Percentiles rank a stretch among this genome's conserved stretches.
phyloP scores from a whole-genome alignment of 1,140 invertebrate genomes.

The Drosophila erecta region DNA sequence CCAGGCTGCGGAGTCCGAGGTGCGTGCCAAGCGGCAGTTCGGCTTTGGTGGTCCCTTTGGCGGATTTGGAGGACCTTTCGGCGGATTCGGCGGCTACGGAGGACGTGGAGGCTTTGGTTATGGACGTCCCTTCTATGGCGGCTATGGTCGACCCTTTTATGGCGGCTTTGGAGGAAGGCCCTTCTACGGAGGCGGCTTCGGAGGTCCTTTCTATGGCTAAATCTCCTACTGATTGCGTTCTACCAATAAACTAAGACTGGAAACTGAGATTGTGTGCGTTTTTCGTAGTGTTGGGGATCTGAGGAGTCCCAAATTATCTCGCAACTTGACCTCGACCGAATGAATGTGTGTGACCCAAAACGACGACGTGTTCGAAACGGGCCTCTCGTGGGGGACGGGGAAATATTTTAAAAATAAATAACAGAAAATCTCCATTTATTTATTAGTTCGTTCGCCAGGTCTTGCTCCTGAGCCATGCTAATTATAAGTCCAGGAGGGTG shows the following conservation, averaged over 20 bases:
- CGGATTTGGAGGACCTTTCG: background rate
- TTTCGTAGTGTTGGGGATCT: slow-evolving; percentile 5
- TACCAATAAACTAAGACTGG: slow-evolving; percentile 42
- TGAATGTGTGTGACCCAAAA: slow-evolving; percentile 53
- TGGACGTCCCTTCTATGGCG: slow-evolving; percentile 7
- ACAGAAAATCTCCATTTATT: slow-evolving; percentile 74
- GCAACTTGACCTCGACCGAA: slow-evolving; percentile 57
- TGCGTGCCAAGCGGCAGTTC: slow-evolving; percentile 56
- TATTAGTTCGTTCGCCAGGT: slow-evolving; percentile 63
- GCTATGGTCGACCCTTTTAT: slow-evolving; percentile 7
- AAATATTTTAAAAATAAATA: slow-evolving; percentile 78
- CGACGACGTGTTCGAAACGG: slow-evolving; percentile 37
- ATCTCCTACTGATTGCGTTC: slow-evolving; percentile 12
- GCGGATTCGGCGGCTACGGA: background rate
- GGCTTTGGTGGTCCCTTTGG: slow-evolving; percentile 9
- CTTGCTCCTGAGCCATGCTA: slow-evolving; percentile 53
- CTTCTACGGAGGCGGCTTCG: slow-evolving; percentile 1
- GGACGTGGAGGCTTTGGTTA: slow-evolving; percentile 10
- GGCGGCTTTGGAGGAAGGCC: background rate
- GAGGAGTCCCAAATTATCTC: slow-evolving; percentile 43
- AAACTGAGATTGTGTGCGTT: background rate
- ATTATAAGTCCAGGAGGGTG: slow-evolving; percentile 53
- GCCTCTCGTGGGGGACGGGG: slow-evolving; percentile 24
- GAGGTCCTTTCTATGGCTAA: slow-evolving; percentile 15
- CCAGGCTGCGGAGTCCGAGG: slow-evolving; percentile 26